Base-by-base conservation (phyloP, 2,113 vertebrate genomes). In the Pimephales promelas region DNA sequence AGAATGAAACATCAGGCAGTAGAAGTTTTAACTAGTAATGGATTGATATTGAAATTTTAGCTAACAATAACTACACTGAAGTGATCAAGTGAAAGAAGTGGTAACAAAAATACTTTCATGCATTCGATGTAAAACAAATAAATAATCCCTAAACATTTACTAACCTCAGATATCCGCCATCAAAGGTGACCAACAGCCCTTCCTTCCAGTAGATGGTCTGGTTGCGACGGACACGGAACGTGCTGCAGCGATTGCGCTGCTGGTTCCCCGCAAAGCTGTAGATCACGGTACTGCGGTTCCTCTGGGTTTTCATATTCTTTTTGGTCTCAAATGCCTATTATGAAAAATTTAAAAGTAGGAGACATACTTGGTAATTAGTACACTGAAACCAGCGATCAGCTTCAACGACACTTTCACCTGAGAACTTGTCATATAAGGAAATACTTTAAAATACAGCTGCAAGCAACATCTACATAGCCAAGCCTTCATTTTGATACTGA, bases 111-210 rank as follows among this genome's bases (percentile, higher is more conserved):
- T 13, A 20, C 10, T 45, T 71, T 13, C 13, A 43, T 71, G 11
- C 22, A 43, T 45, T 14, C 45, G 8, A 31, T 31, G n/a, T 34
- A 70, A 22, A 22, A n/a, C 10, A 11, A 36, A 70, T 14, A 78
- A 40, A 11, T 36, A 34, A 11, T 11, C n/a, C 8, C 5, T 31
- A 64, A n/a, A 20, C 13, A 24, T n/a, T 54, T 57, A 82, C 90
- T 93, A 88, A 99, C 98, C 98, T 99, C 87, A 99, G 94, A 91
- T 96, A 98, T 78, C 98, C 98, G 18, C 97, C 97, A 10, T 97
- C 95, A 75, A 98, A 99, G 16, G 96, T 97, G 90, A 98, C 95
- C 52, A 94, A 90, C 71, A 95, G 90, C 40, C 94, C 94, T 81
- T 95, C 94, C 82, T 92, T 95, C 94, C 94, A 95, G 91, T 95